Conservation (phyloP, 2,113 vertebrate species). For the Baryphthengus martii region DNA sequence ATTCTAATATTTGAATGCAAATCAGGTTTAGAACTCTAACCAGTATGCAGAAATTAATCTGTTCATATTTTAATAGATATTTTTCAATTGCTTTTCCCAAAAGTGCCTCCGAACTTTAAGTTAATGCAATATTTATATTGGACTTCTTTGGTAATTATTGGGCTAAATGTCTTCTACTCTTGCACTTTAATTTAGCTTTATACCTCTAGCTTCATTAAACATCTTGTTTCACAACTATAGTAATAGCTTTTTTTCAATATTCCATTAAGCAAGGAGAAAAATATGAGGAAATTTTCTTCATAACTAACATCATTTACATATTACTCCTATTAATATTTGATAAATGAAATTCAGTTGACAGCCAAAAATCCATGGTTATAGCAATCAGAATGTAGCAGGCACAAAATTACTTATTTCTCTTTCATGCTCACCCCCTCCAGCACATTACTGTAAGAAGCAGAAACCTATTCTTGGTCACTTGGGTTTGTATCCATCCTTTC, state of each 20-base stretch:
- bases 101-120: neutral
- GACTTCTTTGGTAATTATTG: neutral
- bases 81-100: constrained; percentile 5
- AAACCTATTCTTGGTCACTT: neutral
- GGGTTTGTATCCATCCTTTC: neutral
- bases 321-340: constrained; percentile 46
- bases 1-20: constrained; percentile 1
- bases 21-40: constrained; percentile 19
- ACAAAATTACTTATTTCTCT: neutral
- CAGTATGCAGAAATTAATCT: neutral
- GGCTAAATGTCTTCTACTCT: constrained; percentile 5
- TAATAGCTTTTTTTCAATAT: constrained; percentile 45
- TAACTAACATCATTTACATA: neutral
- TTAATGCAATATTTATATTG: constrained; percentile 45
- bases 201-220: constrained; percentile 43
- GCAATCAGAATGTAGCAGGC: neutral
- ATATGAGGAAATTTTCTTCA: neutral
- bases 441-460: neutral
- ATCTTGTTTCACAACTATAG: constrained; percentile 20
- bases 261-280: constrained; percentile 35
- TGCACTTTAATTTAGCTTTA: constrained; percentile 33
- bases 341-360: constrained; percentile 17
- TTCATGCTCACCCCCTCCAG: rapidly evolving
- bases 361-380: neutral
- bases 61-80: constrained; percentile 25